Evolutionary conservation across 1,140 invertebrate species (phyloP), one percentile per base, ranked within the genome.

Genomic region (Drosophila chauvacae): DNA sequence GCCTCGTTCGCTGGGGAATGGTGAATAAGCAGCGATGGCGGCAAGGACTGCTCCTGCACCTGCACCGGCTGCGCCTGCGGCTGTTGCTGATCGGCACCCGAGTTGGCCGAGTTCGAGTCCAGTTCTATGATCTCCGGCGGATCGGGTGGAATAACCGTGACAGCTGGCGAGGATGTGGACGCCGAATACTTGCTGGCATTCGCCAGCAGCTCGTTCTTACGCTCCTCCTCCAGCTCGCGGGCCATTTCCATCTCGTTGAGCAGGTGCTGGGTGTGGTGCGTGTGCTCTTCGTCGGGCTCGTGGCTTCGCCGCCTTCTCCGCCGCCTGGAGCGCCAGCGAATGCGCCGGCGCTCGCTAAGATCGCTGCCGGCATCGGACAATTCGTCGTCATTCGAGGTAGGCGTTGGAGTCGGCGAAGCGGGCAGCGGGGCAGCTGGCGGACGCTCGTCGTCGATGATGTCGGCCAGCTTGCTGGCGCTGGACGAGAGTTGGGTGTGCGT

Each of bases 101-200:
- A 91, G 60, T 91, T 91, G 6, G 59, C 74, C 4, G 91, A 92
- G 50, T 92, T 92, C 2, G 91, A 92, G 68, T 92, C 91, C 26
- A 92, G 68, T 71, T 92, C 91, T 13, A 92, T 92, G 7, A 92
- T 92, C 64, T 92, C 91, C 23, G 91, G 88, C 9, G 91, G 91
- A 28, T 92, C 91, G 26, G 91, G 77, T 0, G 91, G 79, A 55
- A 92, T 90, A 7, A 92, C 73, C 5, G 84, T 82, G 0, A 92
- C 91, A 3, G 91, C 91, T 35, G 90, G 90, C 28, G 91, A 92
- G 4, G 91, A 92, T 23, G 91, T 90, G 7, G 91, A 90, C 7
- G 85, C 85, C 0, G 91, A 92, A 14, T 86, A 87, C 53, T 80
- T 91, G 58, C 91, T 91, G 16, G 91, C 87, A 62, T 88, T 91